A percentile compares a stretch with the other conserved stretches of the same genome.
Evolutionary conservation across 1,140 invertebrate genomes (phyloP).

Genomic region (Bombus terrestris): DNA sequence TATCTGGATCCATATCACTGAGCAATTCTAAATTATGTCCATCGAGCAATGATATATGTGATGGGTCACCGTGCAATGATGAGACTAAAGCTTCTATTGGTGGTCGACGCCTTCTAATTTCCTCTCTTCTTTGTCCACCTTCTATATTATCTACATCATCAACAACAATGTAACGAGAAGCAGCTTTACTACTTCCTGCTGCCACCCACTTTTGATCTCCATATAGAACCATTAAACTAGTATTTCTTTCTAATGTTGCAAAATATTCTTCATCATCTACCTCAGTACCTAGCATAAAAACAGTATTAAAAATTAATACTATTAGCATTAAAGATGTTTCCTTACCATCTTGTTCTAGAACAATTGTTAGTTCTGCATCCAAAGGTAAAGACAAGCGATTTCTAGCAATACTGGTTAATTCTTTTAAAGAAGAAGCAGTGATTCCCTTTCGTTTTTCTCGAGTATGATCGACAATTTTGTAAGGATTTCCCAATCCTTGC

Average conservation of each 20-base stretch:
- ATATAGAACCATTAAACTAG: constrained; percentile 90
- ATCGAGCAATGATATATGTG: constrained; percentile 91
- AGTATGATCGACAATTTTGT: constrained; percentile 87
- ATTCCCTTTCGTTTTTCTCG: constrained; percentile 91
- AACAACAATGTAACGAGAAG: constrained; percentile 84
- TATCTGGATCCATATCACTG: constrained; percentile 93
- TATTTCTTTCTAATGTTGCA: constrained; percentile 91
- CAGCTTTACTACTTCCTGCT: constrained; percentile 75
- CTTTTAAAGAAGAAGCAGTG: constrained; percentile 89
- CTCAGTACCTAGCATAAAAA: constrained; percentile 86
- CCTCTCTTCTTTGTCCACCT: constrained; percentile 80
- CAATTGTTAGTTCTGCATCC: constrained; percentile 87
- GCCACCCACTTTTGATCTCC: constrained; percentile 89
- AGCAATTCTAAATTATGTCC: constrained; percentile 90
- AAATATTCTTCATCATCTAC: constrained; percentile 95
- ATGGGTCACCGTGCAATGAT: constrained; percentile 89
- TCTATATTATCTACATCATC: constrained; percentile 87
- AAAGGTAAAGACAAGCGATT: constrained; percentile 77
- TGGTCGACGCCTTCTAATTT: constrained; percentile 82
- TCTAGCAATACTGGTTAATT: constrained; percentile 85
- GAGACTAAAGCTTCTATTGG: constrained; percentile 84
- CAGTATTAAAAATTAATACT: neutral
- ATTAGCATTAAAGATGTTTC: constrained; percentile 8
- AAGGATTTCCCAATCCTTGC: constrained; percentile 81
- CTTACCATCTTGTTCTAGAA: constrained; percentile 90